These are phyloP conservation scores for Raphicerus campestris DNA, from an alignment of 2,113 vertebrate species.

Conservation along the genomic window DNA sequence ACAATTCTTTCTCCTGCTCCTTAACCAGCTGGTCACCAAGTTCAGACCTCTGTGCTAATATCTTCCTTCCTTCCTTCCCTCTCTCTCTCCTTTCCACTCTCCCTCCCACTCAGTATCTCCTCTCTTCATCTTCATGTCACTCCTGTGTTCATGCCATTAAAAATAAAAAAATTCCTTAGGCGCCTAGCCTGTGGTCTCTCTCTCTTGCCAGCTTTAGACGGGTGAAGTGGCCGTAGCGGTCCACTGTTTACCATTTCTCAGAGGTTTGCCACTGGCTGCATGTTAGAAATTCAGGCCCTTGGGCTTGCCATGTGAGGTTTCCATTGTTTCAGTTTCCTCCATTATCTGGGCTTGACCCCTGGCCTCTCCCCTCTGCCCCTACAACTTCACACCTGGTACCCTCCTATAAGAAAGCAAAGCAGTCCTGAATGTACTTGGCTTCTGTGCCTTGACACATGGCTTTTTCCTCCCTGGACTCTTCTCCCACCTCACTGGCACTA, in stretches of 20 bases:
- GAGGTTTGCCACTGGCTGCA: background rate
- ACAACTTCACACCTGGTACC: background rate
- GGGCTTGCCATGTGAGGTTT: background rate
- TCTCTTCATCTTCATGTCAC: background rate
- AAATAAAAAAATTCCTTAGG: background rate
- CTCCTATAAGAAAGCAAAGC: background rate
- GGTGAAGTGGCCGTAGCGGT: background rate
- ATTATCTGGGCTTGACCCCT: background rate
- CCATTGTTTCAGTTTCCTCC: background rate
- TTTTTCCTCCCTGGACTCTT: background rate
- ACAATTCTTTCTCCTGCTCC: too few relatives aligned
- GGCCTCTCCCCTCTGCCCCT: fast-evolving
- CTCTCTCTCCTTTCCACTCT: background rate
- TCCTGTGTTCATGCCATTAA: background rate
- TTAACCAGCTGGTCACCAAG: background rate
- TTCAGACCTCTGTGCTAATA: background rate
- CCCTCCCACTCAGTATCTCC: background rate
- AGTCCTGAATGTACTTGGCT: too few relatives aligned
- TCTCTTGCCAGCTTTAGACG: background rate
- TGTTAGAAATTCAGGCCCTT: background rate
- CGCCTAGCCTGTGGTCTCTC: background rate
- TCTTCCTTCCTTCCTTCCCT: background rate
- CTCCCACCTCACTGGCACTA: background rate
- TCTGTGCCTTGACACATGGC: background rate
- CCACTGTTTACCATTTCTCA: background rate